Evolutionary conservation across 2,113 vertebrate species (phyloP).

Genomic region (Reinhardtius hippoglossoides): DNA sequence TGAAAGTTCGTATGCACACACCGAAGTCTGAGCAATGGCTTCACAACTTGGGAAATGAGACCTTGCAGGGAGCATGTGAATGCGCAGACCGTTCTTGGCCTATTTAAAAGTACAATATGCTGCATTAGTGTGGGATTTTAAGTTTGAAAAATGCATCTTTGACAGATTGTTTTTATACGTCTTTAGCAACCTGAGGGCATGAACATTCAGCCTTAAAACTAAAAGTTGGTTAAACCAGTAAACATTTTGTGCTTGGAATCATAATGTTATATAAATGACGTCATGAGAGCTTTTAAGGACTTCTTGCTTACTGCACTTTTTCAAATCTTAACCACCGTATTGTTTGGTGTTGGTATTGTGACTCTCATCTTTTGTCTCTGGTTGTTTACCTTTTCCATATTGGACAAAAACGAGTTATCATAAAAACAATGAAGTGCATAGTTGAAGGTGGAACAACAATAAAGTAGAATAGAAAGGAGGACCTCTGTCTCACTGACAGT

Average conservation of each 20-base stretch:
- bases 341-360: constrained; percentile 19
- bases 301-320: too few relatives aligned
- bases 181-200: too few relatives aligned
- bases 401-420: background rate
- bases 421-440: constrained; percentile 5
- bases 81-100: too few relatives aligned
- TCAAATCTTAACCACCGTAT: constrained; percentile 15
- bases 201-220: too few relatives aligned
- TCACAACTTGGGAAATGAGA: too few relatives aligned
- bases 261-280: constrained; percentile 10
- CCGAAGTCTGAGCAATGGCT: too few relatives aligned
- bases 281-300: background rate
- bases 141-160: too few relatives aligned
- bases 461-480: background rate
- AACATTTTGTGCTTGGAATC: constrained; percentile 7
- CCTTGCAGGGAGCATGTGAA: too few relatives aligned
- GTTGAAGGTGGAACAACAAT: constrained; percentile 1
- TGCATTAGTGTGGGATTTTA: too few relatives aligned
- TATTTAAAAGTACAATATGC: too few relatives aligned
- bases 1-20: too few relatives aligned
- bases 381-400: constrained; percentile 19
- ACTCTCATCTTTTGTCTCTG: background rate
- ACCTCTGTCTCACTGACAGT: background rate
- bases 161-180: too few relatives aligned
- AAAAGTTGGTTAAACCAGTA: background rate